Evolutionary conservation across 2,113 vertebrate species (phyloP), one percentile per base, ranked within the genome.

Genomic region (Megaceryle maxima): DNA sequence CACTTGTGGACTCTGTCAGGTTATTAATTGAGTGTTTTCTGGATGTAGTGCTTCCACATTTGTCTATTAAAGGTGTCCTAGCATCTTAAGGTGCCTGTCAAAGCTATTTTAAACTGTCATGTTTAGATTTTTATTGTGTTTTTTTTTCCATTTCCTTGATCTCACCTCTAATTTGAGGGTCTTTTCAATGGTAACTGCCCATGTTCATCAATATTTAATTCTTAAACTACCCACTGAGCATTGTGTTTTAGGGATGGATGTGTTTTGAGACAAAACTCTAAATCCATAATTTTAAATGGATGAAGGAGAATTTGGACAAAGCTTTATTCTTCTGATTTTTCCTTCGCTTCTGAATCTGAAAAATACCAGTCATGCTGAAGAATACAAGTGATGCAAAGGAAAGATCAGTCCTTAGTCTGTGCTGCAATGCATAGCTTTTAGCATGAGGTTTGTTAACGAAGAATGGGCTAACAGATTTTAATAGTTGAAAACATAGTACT

Each of bases 1-100:
- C 35, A n/a, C 12, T 68, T 7, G 1, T 10, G 19, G 31, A 5
- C 24, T 73, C 79, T 13, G 7, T 79, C 39, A 62, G 16, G 6
- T 43, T 76, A 56, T 53, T 74, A 91, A 37, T 24, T 24, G 19
- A 43, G 64, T 67, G 48, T 83, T 93, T 94, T 87, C 51, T 81
- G 60, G 21, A 31, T 73, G 17, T 35, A 64, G 8, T 69, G 20
- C 19, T 72, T 82, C 29, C 41, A 6, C 4, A 29, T n/a, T 67
- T 67, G 31, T 10, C 14, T 72, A 8, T 70, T 78, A 56, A 62
- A 79, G 7, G 2, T 9, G 2, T 63, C 74, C 13, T 55, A 13
- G 22, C 10, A 41, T 53, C 57, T 67, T 37, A 41, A 92, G 26
- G 60, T 85, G 50, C 33, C 16, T 29, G 1, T 79, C 57, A 28